A percentile compares a stretch with the other conserved stretches of the same genome.
Conservation (phyloP, 2,888 invertebrate genomes). For the Torymus aiolomorphi region DNA sequence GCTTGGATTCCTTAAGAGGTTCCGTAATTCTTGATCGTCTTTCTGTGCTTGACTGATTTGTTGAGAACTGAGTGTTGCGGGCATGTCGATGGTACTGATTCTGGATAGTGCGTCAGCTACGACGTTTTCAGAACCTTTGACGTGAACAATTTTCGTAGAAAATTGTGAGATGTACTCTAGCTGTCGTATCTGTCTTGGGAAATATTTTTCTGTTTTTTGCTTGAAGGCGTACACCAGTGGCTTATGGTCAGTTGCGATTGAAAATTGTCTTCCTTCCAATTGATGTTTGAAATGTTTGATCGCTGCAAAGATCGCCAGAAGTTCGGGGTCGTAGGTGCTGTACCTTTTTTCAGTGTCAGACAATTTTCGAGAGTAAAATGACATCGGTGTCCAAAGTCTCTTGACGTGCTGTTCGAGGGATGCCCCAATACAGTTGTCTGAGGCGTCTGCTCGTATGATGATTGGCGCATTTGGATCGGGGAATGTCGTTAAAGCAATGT, state of each 20-base stretch:
- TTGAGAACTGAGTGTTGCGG: not conserved
- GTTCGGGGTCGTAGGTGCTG: too few relatives aligned
- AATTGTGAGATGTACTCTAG: constrained; percentile 4
- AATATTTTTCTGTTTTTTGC: not conserved
- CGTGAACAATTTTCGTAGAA: not conserved
- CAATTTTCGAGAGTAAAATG: constrained; percentile 49
- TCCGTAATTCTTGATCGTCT: constrained; percentile 5
- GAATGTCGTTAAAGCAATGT: constrained; percentile 1
- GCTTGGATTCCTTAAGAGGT: not conserved
- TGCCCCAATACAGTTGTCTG: constrained; percentile 56
- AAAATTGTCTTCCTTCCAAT: too few relatives aligned
- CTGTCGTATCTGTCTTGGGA: not conserved
- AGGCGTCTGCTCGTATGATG: constrained; percentile 41
- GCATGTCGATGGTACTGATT: constrained; percentile 15
- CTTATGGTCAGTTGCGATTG: constrained; percentile 14
- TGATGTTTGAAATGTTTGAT: too few relatives aligned
- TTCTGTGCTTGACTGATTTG: constrained; percentile 3
- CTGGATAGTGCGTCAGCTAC: too few relatives aligned
- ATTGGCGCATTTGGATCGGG: constrained; percentile 18
- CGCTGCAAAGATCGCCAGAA: too few relatives aligned
- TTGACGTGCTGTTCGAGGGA: constrained; percentile 54
- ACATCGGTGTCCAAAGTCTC: constrained; percentile 7
- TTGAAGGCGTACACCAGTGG: constrained; percentile 9
- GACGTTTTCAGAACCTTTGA: too few relatives aligned
- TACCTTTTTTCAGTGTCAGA: too few relatives aligned